Percentiles rank a stretch among this genome's conserved stretches.
Conservation (phyloP, 2,888 invertebrate genomes). For the Trachelus troglodyta region DNA sequence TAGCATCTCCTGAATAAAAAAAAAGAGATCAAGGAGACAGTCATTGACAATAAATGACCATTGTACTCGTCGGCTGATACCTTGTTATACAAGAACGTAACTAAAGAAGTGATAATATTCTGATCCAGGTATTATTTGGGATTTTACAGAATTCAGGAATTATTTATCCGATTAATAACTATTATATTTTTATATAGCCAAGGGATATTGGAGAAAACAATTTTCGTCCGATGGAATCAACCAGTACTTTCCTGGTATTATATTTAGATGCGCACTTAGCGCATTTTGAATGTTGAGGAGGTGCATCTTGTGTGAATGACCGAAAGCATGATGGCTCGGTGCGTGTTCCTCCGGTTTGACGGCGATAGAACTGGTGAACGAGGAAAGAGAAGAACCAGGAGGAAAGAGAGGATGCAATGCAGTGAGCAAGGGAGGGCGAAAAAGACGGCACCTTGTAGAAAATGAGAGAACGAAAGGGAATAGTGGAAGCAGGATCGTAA, state of each 20-base stretch:
- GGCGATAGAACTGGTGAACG: slow-evolving; percentile 29
- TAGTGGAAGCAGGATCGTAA: slow-evolving; percentile 3
- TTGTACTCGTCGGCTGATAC: not conserved
- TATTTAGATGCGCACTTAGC: slow-evolving; percentile 47
- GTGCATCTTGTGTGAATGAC: slow-evolving; percentile 56
- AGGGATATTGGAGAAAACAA: not conserved
- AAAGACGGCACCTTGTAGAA: slow-evolving; percentile 14
- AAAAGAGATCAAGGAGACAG: not conserved
- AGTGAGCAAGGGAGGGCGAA: slow-evolving; percentile 4
- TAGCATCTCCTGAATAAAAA: not conserved
- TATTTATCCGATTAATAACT: not conserved
- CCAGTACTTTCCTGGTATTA: slow-evolving; percentile 29
- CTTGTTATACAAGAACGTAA: not conserved
- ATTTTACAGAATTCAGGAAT: not conserved
- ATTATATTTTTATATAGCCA: not conserved
- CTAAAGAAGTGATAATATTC: not conserved
- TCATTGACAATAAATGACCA: not conserved
- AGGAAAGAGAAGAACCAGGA: slow-evolving; percentile 26
- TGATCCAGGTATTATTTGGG: not conserved
- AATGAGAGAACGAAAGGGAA: slow-evolving; percentile 4
- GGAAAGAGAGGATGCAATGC: slow-evolving; percentile 4
- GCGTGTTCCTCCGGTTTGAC: slow-evolving; percentile 37
- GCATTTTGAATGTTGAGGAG: slow-evolving; percentile 46
- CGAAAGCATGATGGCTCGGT: slow-evolving; percentile 42
- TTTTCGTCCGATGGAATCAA: not conserved